phyloP scores from a whole-genome alignment of 2,888 invertebrate genomes.

The Chesias legatella region DNA sequence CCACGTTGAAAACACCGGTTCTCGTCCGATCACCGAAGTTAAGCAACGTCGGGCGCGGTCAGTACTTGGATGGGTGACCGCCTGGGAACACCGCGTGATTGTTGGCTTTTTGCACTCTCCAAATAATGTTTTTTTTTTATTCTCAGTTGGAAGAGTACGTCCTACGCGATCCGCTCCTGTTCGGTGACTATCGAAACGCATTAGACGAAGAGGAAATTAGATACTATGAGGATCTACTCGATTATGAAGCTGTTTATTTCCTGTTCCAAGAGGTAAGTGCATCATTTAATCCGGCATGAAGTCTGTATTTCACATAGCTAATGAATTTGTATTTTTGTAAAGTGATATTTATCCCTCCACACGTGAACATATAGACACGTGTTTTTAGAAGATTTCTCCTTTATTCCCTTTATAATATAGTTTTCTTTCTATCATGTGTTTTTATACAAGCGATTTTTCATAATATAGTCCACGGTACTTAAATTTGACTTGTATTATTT shows the following conservation, averaged over 20 bases:
- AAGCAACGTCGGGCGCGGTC: slow-evolving; percentile 70
- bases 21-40: slow-evolving; percentile 74
- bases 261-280: slow-evolving; percentile 90
- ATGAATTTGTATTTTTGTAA: too few species aligned
- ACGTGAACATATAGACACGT: too few species aligned
- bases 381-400: too few species aligned
- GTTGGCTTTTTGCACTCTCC: slow-evolving; percentile 45
- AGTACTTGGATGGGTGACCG: slow-evolving; percentile 62
- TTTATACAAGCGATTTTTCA: too few species aligned
- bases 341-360: too few species aligned
- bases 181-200: slow-evolving; percentile 94
- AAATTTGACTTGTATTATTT: too few species aligned
- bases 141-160: slow-evolving; percentile 82
- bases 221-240: slow-evolving; percentile 93
- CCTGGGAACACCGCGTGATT: slow-evolving; percentile 53
- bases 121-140: slow-evolving; percentile 9
- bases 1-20: slow-evolving; percentile 40
- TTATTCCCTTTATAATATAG: too few species aligned
- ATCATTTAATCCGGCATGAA: not conserved
- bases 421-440: too few species aligned
- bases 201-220: slow-evolving; percentile 88
- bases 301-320: too few species aligned
- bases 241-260: slow-evolving; percentile 93
- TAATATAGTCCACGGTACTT: too few species aligned
- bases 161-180: slow-evolving; percentile 90